phyloP scores from a whole-genome alignment of 1,140 invertebrate genomes.

The Magallana gigas region DNA sequence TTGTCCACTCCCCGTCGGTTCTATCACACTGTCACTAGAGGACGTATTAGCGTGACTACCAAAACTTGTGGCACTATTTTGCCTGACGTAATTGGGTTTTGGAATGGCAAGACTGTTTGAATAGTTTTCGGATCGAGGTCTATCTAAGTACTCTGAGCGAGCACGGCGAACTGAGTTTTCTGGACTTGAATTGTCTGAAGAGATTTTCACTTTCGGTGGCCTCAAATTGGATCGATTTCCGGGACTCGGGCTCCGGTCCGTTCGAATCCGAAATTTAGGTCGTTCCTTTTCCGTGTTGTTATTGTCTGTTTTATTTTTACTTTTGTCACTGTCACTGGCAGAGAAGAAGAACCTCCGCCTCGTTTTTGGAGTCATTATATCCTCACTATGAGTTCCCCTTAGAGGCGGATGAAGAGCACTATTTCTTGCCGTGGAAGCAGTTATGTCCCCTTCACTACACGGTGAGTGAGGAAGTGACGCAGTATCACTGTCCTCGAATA shows the following conservation, averaged over 20 bases:
- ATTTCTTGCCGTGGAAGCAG: slow-evolving; percentile 37
- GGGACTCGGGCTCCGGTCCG: slow-evolving; percentile 54
- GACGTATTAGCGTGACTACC: slow-evolving; percentile 62
- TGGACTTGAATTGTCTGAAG: slow-evolving; percentile 55
- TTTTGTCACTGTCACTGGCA: slow-evolving; percentile 47
- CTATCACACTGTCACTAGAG: slow-evolving; percentile 57
- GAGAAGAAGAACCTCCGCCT: slow-evolving; percentile 51
- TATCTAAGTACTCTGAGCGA: slow-evolving; percentile 47
- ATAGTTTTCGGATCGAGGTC: slow-evolving; percentile 63
- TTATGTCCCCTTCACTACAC: slow-evolving; percentile 64
- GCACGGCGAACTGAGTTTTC: slow-evolving; percentile 57
- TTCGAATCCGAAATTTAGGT: slow-evolving; percentile 42
- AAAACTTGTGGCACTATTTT: slow-evolving; percentile 65
- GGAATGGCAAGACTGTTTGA: slow-evolving; percentile 67
- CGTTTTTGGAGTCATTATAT: slow-evolving; percentile 57
- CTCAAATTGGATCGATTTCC: slow-evolving; percentile 43
- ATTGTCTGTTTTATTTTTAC: slow-evolving; percentile 41
- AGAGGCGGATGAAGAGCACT: slow-evolving; percentile 54
- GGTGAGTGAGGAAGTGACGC: slow-evolving; percentile 66
- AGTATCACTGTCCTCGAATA: slow-evolving; percentile 66
- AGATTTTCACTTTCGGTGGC: slow-evolving; percentile 61
- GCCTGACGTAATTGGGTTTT: slow-evolving; percentile 63
- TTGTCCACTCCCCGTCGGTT: slow-evolving; percentile 60
- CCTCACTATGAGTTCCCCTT: slow-evolving; percentile 64
- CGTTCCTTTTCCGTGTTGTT: slow-evolving; percentile 50